Percentiles rank a stretch among this genome's conserved stretches.
These are phyloP conservation scores for Xylota segnis DNA, from an alignment of 2,888 invertebrate species.

Conservation along the genomic window DNA sequence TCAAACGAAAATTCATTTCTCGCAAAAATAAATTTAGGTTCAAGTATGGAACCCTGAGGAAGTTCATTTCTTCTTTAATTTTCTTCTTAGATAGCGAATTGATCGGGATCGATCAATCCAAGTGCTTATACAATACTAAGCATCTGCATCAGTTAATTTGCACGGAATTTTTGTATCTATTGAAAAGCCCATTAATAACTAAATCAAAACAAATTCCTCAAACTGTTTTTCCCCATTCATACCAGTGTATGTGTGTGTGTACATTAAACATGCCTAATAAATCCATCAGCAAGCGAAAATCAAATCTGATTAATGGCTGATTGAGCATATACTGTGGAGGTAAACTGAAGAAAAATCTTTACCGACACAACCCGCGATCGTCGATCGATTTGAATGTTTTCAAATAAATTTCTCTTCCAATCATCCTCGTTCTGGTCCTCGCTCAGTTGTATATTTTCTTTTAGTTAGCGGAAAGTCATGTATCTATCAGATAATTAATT, in stretches of 20 bases:
- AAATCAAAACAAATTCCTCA: slow-evolving; percentile 48
- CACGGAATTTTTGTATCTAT: background rate
- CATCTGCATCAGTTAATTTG: background rate
- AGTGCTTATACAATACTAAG: background rate
- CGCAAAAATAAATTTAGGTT: background rate
- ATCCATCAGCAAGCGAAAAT: slow-evolving; percentile 73
- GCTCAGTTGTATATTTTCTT: slow-evolving; percentile 33
- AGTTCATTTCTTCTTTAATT: background rate
- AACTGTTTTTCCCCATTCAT: slow-evolving; percentile 1
- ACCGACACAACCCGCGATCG: slow-evolving; percentile 29
- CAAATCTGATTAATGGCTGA: slow-evolving; percentile 77
- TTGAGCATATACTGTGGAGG: slow-evolving; percentile 54
- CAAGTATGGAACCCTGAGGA: background rate
- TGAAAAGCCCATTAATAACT: slow-evolving; percentile 27
- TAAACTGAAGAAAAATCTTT: slow-evolving; percentile 34
- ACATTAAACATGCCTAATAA: slow-evolving; percentile 76
- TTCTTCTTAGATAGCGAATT: background rate
- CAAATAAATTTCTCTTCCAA: slow-evolving; percentile 31
- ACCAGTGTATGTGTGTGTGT: slow-evolving; percentile 44
- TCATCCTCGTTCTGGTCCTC: background rate
- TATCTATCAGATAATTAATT: slow-evolving; percentile 62
- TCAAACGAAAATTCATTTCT: too few relatives aligned
- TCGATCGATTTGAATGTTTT: slow-evolving; percentile 27
- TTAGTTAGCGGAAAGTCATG: slow-evolving; percentile 49
- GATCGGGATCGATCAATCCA: background rate